These are phyloP conservation scores for Nycticebus coucang DNA, from an alignment of 2,113 vertebrate species.

Conservation along the genomic window DNA sequence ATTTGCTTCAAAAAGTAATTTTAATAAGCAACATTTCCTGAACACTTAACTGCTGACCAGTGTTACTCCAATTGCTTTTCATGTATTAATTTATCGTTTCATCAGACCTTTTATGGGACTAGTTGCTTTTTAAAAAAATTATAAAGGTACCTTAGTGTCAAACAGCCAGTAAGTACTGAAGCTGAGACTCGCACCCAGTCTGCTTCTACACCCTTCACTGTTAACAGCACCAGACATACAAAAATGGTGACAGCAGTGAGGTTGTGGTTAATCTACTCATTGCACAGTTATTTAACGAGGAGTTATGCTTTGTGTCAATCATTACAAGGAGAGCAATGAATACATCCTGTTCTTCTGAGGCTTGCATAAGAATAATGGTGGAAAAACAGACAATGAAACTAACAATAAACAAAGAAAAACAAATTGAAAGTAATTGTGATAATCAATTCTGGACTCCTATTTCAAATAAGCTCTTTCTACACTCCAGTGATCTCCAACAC, in stretches of 20 bases:
- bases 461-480: background rate
- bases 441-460: background rate
- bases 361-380: background rate
- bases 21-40: background rate
- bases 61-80: background rate
- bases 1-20: slow-evolving; percentile 21
- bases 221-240: background rate
- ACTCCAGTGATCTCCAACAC: background rate
- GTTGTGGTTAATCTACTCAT: background rate
- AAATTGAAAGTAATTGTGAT: background rate
- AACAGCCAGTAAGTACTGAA: background rate
- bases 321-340: background rate
- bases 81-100: background rate
- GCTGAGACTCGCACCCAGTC: background rate
- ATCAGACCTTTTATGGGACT: background rate
- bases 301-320: background rate
- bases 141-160: background rate
- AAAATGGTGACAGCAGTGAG: background rate
- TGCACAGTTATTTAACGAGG: background rate
- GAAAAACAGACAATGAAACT: background rate
- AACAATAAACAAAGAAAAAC: background rate
- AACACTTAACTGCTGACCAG: background rate
- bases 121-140: background rate
- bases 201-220: background rate
- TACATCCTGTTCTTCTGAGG: background rate